A percentile compares a stretch with the other conserved stretches of the same genome.
Evolutionary conservation across 2,113 vertebrate species (phyloP).

Genomic region (Thalassoma bifasciatum): DNA sequence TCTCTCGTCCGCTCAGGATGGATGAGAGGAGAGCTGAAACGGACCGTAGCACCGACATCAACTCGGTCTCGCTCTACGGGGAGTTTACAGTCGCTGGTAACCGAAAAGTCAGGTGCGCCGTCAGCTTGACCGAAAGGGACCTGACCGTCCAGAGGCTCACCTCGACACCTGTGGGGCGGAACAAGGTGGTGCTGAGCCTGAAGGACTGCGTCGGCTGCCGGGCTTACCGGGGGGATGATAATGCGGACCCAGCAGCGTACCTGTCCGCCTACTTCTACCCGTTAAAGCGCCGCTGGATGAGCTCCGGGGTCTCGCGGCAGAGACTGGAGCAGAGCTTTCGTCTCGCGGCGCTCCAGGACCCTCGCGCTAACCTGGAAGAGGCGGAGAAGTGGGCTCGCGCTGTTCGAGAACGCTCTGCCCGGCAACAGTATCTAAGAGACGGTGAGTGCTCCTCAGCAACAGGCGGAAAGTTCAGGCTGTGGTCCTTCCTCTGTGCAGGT

Average conservation of each 20-base stretch:
- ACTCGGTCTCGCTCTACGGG: constrained; percentile 67
- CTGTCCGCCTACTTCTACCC: constrained; percentile 79
- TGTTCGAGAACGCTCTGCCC: constrained; percentile 66
- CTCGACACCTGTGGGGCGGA: constrained; percentile 65
- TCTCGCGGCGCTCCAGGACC: constrained; percentile 66
- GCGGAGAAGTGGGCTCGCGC: constrained; percentile 80
- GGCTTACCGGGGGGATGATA: constrained; percentile 61
- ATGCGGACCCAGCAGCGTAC: constrained; percentile 71
- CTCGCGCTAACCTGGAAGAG: constrained; percentile 77
- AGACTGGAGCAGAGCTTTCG: constrained; percentile 79
- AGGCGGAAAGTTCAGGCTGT: background rate
- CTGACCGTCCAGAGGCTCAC: constrained; percentile 72
- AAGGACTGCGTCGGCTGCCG: constrained; percentile 81
- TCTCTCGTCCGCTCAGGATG: constrained; percentile 63
- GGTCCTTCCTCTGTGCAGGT: background rate
- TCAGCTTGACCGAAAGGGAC: constrained; percentile 75
- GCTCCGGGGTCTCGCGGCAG: constrained; percentile 67
- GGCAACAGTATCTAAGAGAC: constrained; percentile 52
- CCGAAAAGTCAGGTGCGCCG: constrained; percentile 70
- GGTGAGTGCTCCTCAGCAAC: constrained; percentile 66
- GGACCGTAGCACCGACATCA: constrained; percentile 14
- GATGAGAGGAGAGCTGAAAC: constrained; percentile 46
- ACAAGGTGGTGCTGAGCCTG: constrained; percentile 69
- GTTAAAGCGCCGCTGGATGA: constrained; percentile 69
- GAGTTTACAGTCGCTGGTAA: constrained; percentile 67